phyloP scores from a whole-genome alignment of 2,113 vertebrate genomes.

The Chinchilla lanigera region DNA sequence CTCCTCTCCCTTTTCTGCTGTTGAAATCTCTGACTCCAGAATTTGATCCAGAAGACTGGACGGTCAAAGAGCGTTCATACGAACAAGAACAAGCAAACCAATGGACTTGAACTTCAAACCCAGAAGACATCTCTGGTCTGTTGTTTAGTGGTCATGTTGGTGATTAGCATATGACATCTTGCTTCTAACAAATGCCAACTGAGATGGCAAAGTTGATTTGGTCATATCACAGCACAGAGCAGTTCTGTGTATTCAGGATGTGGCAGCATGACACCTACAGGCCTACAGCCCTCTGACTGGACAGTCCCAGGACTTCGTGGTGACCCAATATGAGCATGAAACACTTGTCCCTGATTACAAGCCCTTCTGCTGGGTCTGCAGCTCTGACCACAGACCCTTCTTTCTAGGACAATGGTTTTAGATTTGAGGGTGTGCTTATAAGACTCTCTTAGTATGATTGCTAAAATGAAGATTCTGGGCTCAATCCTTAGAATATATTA shows the following conservation, averaged over 20 bases:
- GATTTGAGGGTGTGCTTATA: not conserved
- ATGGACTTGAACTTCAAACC: not conserved
- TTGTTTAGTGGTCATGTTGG: not conserved
- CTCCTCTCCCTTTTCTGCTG: not conserved
- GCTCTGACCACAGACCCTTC: not conserved
- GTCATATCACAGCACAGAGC: not conserved
- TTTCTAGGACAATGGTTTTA: not conserved
- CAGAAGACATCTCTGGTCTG: not conserved
- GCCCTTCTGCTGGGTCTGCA: not conserved
- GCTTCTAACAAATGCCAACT: not conserved
- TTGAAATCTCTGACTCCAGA: not conserved
- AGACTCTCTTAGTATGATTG: not conserved
- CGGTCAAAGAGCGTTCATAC: not conserved
- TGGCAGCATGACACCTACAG: too few relatives aligned
- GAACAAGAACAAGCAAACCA: not conserved
- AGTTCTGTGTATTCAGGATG: not conserved
- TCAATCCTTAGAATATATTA: not conserved
- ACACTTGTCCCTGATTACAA: not conserved
- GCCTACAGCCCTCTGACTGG: not conserved
- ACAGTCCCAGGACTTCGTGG: not conserved
- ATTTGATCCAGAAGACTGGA: not conserved
- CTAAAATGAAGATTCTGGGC: not conserved
- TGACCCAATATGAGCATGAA: not conserved
- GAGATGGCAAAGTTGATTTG: slow-evolving; percentile 20
- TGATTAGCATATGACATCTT: not conserved